These are phyloP conservation scores for Bellardia pandia DNA, from an alignment of 2,888 invertebrate genomes.

Conservation along the genomic window DNA sequence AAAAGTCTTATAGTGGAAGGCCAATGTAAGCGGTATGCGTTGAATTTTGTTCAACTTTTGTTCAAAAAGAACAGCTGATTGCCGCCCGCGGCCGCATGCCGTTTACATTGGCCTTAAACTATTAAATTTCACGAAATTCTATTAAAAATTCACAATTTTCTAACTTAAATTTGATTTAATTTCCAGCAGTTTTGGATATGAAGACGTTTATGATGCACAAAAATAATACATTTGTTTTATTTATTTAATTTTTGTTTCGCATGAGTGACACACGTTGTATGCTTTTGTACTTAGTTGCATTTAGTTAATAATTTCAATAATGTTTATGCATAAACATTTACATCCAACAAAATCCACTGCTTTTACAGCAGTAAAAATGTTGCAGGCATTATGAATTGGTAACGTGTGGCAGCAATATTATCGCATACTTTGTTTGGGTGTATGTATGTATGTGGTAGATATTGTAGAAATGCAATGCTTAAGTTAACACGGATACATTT, in stretches of 20 bases:
- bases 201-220: neutral
- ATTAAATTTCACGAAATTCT: no score
- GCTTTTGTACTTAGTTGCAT: slow-evolving; percentile 34
- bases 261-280: neutral
- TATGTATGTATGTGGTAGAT: neutral
- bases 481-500: slow-evolving; percentile 69
- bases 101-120: no score
- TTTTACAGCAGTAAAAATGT: slow-evolving; percentile 32
- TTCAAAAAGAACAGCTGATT: no score
- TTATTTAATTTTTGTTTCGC: neutral
- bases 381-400: slow-evolving; percentile 44
- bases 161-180: neutral
- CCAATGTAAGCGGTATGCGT: no score
- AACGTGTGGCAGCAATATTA: slow-evolving; percentile 55
- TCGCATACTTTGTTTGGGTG: slow-evolving; percentile 17
- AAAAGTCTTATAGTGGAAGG: no score
- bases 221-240: neutral
- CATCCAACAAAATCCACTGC: slow-evolving; percentile 11
- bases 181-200: neutral
- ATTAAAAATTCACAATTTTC: neutral
- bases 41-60: no score
- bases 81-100: no score
- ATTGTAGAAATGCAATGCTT: slow-evolving; percentile 46
- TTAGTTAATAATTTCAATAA: slow-evolving; percentile 69
- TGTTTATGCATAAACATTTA: slow-evolving; percentile 51